A percentile compares a stretch with the other conserved stretches of the same genome.
Evolutionary conservation across 1,140 invertebrate genomes (phyloP).

Genomic region (Mylabris phalerata): DNA sequence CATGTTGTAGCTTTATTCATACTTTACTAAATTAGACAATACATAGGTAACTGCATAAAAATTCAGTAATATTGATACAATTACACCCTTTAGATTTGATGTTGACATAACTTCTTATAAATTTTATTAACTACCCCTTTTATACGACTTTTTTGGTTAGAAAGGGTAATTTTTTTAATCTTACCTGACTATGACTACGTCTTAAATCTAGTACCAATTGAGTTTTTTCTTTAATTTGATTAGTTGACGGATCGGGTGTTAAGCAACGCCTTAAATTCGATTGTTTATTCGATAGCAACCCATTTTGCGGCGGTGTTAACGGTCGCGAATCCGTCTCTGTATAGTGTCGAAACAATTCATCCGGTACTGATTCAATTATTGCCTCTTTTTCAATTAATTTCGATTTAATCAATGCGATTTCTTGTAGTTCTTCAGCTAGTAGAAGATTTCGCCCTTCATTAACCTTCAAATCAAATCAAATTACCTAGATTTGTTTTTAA

Average conservation of each 20-base stretch:
- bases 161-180: too few species aligned
- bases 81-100: too few species aligned
- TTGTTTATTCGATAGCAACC: constrained; percentile 57
- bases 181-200: constrained; percentile 52
- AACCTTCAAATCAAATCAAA: constrained; percentile 25
- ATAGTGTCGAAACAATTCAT: constrained; percentile 54
- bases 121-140: too few species aligned
- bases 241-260: constrained; percentile 43
- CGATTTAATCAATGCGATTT: constrained; percentile 39
- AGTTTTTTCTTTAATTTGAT: constrained; percentile 33
- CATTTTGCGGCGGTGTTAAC: constrained; percentile 49
- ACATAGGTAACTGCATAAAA: too few species aligned
- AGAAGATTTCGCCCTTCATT: constrained; percentile 46
- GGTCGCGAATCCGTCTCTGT: constrained; percentile 74
- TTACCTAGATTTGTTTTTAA: background rate
- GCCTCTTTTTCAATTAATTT: constrained; percentile 5
- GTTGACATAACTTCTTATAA: too few species aligned
- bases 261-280: constrained; percentile 46
- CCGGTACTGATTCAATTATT: constrained; percentile 39
- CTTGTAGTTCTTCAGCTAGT: constrained; percentile 47
- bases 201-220: constrained; percentile 48
- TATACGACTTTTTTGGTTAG: too few species aligned
- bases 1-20: too few species aligned
- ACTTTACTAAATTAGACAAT: too few species aligned
- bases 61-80: too few species aligned